phyloP scores from a whole-genome alignment of 2,888 invertebrate genomes.

The Dryobota labecula region DNA sequence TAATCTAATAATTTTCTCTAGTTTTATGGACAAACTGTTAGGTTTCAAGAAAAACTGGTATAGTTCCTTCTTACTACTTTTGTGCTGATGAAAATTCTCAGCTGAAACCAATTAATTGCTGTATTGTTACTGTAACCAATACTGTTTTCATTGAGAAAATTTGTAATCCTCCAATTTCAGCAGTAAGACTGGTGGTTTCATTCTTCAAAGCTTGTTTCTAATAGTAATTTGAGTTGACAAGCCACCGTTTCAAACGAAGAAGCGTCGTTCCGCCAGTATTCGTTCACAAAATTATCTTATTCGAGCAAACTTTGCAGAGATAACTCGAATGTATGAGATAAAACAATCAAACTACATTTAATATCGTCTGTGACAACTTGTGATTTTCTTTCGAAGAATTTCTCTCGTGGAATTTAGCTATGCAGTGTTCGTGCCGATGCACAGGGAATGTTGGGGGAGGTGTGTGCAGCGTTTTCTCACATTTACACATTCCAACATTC shows the following conservation, averaged over 20 bases:
- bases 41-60: neutral
- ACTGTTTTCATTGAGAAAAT: slow-evolving; percentile 28
- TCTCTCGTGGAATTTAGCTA: slow-evolving; percentile 27
- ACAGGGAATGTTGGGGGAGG: neutral
- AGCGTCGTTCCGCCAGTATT: slow-evolving; percentile 39
- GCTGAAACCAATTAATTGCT: neutral
- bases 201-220: slow-evolving; percentile 55
- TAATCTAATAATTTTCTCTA: neutral
- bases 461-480: neutral
- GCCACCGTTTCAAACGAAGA: slow-evolving; percentile 56
- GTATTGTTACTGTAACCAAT: slow-evolving; percentile 9
- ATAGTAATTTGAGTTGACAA: slow-evolving; percentile 58
- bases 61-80: neutral
- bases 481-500: slow-evolving; percentile 24
- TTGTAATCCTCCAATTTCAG: slow-evolving; percentile 45
- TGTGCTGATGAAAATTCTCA: slow-evolving; percentile 1
- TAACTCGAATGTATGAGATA: slow-evolving; percentile 34
- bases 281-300: slow-evolving; percentile 51
- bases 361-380: slow-evolving; percentile 24
- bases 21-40: neutral
- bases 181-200: slow-evolving; percentile 28
- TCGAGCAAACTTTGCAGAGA: slow-evolving; percentile 50
- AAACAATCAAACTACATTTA: slow-evolving; percentile 35
- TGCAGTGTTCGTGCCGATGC: slow-evolving; percentile 3
- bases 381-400: slow-evolving; percentile 40